Evolutionary conservation across 2,888 invertebrate genomes (phyloP), one percentile per base, ranked within the genome.

Genomic region (Microctonus brassicae): DNA sequence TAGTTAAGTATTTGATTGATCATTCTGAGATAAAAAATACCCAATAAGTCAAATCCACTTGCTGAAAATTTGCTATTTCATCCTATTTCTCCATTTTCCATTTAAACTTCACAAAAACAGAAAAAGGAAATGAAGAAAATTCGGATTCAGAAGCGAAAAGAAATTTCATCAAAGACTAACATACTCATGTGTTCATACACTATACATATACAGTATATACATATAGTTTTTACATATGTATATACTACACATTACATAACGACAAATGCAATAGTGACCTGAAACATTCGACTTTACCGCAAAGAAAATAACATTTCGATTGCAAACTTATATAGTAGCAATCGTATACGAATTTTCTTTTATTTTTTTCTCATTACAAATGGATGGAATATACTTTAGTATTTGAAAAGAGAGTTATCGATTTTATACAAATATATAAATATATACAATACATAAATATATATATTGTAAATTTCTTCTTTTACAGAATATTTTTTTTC

Each of bases 331-430:
- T 26, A 26, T 11, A 26, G 13, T 2, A 7, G 13, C 26, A 26
- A 26, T 26, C 26, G 26, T 22, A 26, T 47, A 29, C 26, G 9
- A 10, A 33, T 24, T 29, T 55, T 55, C n/a, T 11, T 60, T 33
- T 24, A 17, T 36, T 61, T 22, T 58, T 33, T 61, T 69, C 67
- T 63, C 42, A 60, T 70, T 73, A 67, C 42, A 73, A 74, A 76
- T 76, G 72, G 67, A 76, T 74, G 70, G 72, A 77, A 79, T 77
- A 75, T 74, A 64, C 70, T 69, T 77, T 71, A 69, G 33, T 71
- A 69, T 64, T 20, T 60, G 33, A 67, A 75, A 62, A 17, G 60
- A 68, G 57, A 60, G 20, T 24, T 24, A 58, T 29, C 11, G 34
- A 11, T 29, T 24, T n/a, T 5, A 17, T 26, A 17, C 33, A 58